phyloP scores from a whole-genome alignment of 2,888 invertebrate species.

The Calliphora vomitoria region DNA sequence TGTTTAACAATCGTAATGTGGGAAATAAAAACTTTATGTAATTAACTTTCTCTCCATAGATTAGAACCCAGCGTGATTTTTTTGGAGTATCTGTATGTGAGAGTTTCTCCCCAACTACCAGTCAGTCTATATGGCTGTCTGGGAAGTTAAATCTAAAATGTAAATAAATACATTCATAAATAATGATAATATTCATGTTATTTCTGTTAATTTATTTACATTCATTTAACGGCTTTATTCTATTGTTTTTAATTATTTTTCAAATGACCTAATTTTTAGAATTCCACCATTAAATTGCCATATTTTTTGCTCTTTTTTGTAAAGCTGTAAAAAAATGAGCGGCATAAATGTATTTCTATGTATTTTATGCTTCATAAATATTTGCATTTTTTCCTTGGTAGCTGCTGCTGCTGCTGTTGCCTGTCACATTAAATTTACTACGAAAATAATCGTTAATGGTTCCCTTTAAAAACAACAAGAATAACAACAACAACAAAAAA shows the following conservation, averaged over 20 bases:
- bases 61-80: constrained; percentile 10
- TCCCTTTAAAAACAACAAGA: background rate
- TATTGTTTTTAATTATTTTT: constrained; percentile 13
- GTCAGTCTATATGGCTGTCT: background rate
- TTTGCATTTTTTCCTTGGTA: constrained; percentile 1
- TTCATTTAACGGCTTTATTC: background rate
- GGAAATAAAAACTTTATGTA: background rate
- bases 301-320: background rate
- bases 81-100: background rate
- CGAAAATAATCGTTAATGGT: constrained; percentile 32
- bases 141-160: background rate
- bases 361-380: constrained; percentile 49
- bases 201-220: constrained; percentile 13
- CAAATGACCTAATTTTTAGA: constrained; percentile 24
- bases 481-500: constrained; percentile 21
- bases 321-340: background rate
- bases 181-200: background rate
- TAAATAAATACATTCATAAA: background rate
- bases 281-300: constrained; percentile 21
- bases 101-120: background rate
- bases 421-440: constrained; percentile 55
- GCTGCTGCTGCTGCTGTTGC: background rate
- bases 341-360: background rate
- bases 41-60: constrained; percentile 25
- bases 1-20: background rate